Evolutionary conservation across 1,140 invertebrate species (phyloP), one percentile per base, ranked within the genome.

Genomic region (Apocrypta bakeri): DNA sequence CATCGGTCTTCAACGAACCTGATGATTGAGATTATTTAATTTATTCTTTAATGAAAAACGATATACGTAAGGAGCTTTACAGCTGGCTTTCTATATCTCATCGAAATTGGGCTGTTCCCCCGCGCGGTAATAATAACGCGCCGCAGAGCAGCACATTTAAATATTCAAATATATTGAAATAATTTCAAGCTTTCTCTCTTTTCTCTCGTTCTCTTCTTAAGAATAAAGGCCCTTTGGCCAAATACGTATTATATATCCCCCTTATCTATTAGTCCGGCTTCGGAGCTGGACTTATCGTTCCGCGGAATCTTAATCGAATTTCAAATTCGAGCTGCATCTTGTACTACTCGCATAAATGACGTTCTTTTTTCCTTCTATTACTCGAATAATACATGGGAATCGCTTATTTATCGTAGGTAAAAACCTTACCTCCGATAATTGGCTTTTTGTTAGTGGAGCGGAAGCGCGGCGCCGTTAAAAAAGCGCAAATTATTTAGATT

Each of bases 121-220:
- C n/a, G n/a, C n/a, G n/a, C n/a, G n/a, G n/a, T n/a, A 82, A 84
- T 79, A 79, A 84, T 84, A 81, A 48, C 83, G 37, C 37, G 24
- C 25, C 21, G 21, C 74, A 48, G n/a, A n/a, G n/a, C 37, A 24
- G 37, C 56, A 48, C 73, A 81, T 84, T 84, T 61, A 81, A 81
- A 81, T 84, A 79, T 48, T 78, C 61, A 24, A 29, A n/a, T n/a
- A n/a, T n/a, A n/a, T n/a, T n/a, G n/a, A n/a, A n/a, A n/a, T n/a
- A n/a, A n/a, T n/a, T n/a, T n/a, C n/a, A 63, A 74, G 27, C 17
- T 31, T n/a, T 56, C 48, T 56, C n/a, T 56, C 48, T 56, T 56
- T 17, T n/a, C 17, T 56, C 17, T n/a, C 48, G 48, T n/a, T 56
- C 48, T 37, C 33, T 37, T 9, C 33, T n/a, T 56, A 7, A n/a